phyloP scores from a whole-genome alignment of 2,888 invertebrate species.

The Zygogramma bicolorata region DNA sequence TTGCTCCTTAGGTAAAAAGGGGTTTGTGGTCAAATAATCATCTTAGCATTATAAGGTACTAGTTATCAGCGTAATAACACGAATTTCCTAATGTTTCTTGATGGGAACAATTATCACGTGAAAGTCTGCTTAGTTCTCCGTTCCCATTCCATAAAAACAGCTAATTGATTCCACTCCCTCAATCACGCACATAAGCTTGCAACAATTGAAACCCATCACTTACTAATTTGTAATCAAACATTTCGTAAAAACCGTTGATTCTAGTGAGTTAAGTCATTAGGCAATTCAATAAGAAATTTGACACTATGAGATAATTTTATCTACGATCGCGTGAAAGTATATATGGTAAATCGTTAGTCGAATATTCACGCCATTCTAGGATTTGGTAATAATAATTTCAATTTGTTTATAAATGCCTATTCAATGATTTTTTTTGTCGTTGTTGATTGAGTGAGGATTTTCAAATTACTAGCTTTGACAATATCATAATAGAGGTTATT shows the following conservation, averaged over 20 bases:
- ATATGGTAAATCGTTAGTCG: slow-evolving; percentile 22
- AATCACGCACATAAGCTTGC: background rate
- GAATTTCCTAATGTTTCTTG: no score
- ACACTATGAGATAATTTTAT: slow-evolving; percentile 33
- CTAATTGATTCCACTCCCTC: background rate
- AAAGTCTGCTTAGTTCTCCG: background rate
- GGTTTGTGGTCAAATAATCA: no score
- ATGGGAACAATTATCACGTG: background rate
- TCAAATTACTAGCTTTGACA: no score
- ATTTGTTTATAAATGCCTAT: no score
- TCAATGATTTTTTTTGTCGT: no score
- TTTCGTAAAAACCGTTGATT: background rate
- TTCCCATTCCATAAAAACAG: background rate
- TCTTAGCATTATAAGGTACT: no score
- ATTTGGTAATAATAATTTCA: slow-evolving; percentile 21
- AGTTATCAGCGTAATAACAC: no score
- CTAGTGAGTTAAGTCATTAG: slow-evolving; percentile 14
- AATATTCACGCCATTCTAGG: slow-evolving; percentile 30
- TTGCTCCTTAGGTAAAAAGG: no score
- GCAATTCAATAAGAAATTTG: slow-evolving; percentile 22
- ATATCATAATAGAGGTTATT: no score
- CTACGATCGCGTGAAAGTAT: slow-evolving; percentile 30
- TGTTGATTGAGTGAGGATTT: no score
- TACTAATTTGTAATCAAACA: background rate
- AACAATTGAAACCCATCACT: background rate